Percentiles rank a stretch among this genome's conserved stretches.
Conservation (phyloP, 2,888 invertebrate species). For the Trichacis sp. region DNA sequence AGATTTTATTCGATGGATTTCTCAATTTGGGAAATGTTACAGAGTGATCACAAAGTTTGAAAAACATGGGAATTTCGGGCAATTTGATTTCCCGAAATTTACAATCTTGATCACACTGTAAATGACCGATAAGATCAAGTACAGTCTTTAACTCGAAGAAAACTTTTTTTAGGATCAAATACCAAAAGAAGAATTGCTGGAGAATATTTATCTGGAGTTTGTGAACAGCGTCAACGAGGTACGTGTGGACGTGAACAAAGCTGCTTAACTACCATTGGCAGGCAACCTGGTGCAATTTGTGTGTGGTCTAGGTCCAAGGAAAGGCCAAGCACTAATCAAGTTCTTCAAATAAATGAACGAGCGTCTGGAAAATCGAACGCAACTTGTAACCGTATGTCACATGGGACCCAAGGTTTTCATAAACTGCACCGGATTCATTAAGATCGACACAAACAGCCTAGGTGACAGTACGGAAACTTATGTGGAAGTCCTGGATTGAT, state of each 20-base stretch:
- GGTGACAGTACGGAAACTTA: constrained; percentile 95
- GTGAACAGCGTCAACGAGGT: constrained; percentile 98
- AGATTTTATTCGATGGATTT: no score
- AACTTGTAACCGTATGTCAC: constrained; percentile 91
- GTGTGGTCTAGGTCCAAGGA: constrained; percentile 95
- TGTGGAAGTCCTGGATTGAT: constrained; percentile 95
- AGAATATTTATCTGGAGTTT: constrained; percentile 88
- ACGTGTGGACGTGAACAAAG: constrained; percentile 95
- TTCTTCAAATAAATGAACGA: constrained; percentile 92
- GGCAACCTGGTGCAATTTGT: constrained; percentile 94
- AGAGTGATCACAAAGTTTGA: no score
- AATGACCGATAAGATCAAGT: no score
- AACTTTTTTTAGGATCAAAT: constrained; percentile 79
- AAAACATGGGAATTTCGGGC: no score
- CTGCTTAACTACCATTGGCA: constrained; percentile 89
- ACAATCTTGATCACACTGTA: no score
- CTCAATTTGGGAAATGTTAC: no score
- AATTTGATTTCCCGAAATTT: no score
- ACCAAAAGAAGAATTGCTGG: constrained; percentile 86
- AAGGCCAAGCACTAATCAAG: constrained; percentile 88
- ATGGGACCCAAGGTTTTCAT: constrained; percentile 99
- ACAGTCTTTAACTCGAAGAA: no score
- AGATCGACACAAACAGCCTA: constrained; percentile 95
- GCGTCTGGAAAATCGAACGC: constrained; percentile 92
- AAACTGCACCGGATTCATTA: constrained; percentile 98